Conservation (phyloP, 2,888 invertebrate species). For the Scaptomyza polygonia region DNA sequence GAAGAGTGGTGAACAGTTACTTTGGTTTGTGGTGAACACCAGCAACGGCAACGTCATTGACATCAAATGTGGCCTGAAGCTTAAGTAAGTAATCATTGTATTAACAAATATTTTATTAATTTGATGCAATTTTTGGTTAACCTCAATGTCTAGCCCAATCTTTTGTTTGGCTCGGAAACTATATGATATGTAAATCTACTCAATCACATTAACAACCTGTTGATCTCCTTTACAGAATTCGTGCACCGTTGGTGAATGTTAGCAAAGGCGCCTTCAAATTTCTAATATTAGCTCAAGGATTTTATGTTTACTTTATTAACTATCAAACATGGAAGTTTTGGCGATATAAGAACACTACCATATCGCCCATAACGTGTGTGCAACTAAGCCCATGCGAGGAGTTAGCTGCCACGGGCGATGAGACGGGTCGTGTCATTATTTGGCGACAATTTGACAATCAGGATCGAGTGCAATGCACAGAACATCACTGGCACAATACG, state of each 20-base stretch:
- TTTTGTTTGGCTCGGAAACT: not conserved
- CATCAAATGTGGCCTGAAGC: constrained; percentile 45
- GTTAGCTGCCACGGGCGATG: constrained; percentile 89
- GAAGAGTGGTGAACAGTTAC: constrained; percentile 12
- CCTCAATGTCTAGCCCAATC: no score
- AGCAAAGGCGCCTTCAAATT: constrained; percentile 73
- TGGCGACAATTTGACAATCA: constrained; percentile 86
- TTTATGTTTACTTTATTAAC: constrained; percentile 70
- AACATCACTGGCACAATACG: constrained; percentile 92
- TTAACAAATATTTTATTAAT: not conserved
- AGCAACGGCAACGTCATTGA: constrained; percentile 41
- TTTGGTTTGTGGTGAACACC: constrained; percentile 75
- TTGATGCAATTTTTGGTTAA: not conserved
- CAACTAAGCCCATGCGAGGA: constrained; percentile 88
- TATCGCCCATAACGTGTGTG: constrained; percentile 86
- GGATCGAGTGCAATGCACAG: constrained; percentile 80
- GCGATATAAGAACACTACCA: constrained; percentile 53
- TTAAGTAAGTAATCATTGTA: constrained; percentile 60
- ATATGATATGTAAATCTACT: not conserved
- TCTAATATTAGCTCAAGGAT: constrained; percentile 69
- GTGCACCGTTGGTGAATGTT: constrained; percentile 66
- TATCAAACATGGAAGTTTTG: constrained; percentile 72
- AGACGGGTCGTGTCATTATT: constrained; percentile 87
- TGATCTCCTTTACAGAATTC: constrained; percentile 46
- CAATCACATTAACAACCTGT: constrained; percentile 22